Evolutionary conservation across 2,888 invertebrate genomes (phyloP).

Genomic region (Sphaerophoria taeniata): DNA sequence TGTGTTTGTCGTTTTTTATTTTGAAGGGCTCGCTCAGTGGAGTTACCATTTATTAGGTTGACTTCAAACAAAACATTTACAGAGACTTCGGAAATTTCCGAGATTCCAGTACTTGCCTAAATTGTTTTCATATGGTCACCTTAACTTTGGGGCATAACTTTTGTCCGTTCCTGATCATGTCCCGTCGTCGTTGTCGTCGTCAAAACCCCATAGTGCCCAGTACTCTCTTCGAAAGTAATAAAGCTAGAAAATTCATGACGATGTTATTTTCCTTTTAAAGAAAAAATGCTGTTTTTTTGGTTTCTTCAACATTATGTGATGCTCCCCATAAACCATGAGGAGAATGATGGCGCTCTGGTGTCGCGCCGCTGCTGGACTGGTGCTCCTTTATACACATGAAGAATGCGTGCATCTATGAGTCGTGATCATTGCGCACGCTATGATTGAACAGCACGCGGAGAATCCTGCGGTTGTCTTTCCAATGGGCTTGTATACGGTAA

Average conservation of each 20-base stretch:
- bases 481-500: not conserved
- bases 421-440: conserved; percentile 74
- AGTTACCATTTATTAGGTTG: conserved; percentile 4
- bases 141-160: conserved; percentile 9
- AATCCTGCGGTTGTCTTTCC: conserved; percentile 35
- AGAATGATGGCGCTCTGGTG: conserved; percentile 66
- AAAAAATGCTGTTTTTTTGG: not conserved
- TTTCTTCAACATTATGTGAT: not conserved
- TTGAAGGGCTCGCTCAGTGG: not conserved
- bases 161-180: conserved; percentile 42
- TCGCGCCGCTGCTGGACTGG: conserved; percentile 21
- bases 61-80: too few relatives aligned
- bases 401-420: conserved; percentile 75
- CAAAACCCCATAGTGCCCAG: conserved; percentile 22
- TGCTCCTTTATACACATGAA: conserved; percentile 65
- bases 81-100: not conserved
- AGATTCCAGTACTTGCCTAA: not conserved
- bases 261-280: conserved; percentile 68
- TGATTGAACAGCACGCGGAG: conserved; percentile 73
- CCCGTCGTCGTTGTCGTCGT: conserved; percentile 60
- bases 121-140: conserved; percentile 3
- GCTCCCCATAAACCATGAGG: not conserved
- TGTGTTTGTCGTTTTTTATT: not conserved
- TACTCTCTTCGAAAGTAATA: conserved; percentile 58
- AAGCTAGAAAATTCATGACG: conserved; percentile 73